A percentile compares a stretch with the other conserved stretches of the same genome.
These are phyloP conservation scores for Lophotis ruficrista DNA, from an alignment of 2,113 vertebrate species.

Conservation along the genomic window DNA sequence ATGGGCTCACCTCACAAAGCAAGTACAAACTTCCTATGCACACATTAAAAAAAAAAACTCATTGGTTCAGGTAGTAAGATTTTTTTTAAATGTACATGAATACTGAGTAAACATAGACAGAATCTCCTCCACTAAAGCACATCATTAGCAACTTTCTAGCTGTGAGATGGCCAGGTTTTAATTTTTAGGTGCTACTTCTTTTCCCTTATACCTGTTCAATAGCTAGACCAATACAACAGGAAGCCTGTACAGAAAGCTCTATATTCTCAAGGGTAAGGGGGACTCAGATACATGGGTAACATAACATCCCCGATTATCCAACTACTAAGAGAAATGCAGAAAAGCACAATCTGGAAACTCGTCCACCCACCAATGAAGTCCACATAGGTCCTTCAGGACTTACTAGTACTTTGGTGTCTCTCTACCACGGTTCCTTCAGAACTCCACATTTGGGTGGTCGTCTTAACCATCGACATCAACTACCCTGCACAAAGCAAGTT, in stretches of 20 bases:
- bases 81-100: neutral
- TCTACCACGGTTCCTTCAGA: neutral
- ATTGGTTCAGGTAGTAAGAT: neutral
- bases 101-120: neutral
- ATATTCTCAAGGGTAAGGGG: neutral
- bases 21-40: neutral
- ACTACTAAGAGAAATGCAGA: neutral
- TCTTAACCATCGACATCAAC: neutral
- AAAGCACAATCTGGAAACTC: neutral
- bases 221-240: neutral
- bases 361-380: neutral
- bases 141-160: neutral
- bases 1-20: neutral
- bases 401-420: neutral
- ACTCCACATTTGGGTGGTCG: neutral
- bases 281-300: neutral
- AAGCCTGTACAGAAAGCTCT: neutral
- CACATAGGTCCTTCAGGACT: neutral
- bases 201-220: neutral
- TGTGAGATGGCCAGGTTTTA: neutral
- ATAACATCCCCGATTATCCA: neutral
- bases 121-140: neutral
- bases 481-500: neutral
- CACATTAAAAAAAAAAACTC: neutral
- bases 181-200: neutral